phyloP scores from a whole-genome alignment of 1,140 invertebrate species.

The Procambarus clarkii region DNA sequence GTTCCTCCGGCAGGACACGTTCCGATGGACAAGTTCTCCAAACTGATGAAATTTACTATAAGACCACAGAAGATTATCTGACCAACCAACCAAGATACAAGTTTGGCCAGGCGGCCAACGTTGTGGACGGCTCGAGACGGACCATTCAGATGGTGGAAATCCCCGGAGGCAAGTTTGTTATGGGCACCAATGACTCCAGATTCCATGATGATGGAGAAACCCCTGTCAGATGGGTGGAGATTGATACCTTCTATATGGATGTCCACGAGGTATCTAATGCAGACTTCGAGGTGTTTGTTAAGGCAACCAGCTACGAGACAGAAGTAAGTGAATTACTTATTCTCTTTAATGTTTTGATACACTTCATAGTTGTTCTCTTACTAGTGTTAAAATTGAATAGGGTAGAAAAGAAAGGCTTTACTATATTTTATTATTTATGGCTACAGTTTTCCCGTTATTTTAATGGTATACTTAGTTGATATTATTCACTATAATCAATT shows the following conservation, averaged over 20 bases:
- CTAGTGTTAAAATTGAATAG: no score
- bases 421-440: no score
- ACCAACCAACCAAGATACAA: conserved; percentile 8
- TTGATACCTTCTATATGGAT: conserved; percentile 82
- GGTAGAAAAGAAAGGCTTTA: no score
- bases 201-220: conserved; percentile 89
- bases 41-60: not conserved
- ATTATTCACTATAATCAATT: no score
- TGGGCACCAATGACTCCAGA: conserved; percentile 89
- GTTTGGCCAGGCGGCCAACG: conserved; percentile 4
- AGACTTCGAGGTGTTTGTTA: conserved; percentile 86
- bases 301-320: conserved; percentile 85
- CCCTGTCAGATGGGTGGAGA: conserved; percentile 82
- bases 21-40: not conserved
- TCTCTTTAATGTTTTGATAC: no score
- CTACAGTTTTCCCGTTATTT: no score
- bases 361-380: no score
- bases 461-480: no score
- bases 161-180: conserved; percentile 81
- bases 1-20: not conserved
- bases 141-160: conserved; percentile 81
- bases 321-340: conserved; percentile 78
- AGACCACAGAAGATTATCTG: not conserved
- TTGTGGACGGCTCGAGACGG: not conserved
- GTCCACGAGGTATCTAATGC: conserved; percentile 90